Percentiles rank a stretch among this genome's conserved stretches.
Conservation (phyloP, 2,113 vertebrate genomes). For the Chaetodon trifascialis region DNA sequence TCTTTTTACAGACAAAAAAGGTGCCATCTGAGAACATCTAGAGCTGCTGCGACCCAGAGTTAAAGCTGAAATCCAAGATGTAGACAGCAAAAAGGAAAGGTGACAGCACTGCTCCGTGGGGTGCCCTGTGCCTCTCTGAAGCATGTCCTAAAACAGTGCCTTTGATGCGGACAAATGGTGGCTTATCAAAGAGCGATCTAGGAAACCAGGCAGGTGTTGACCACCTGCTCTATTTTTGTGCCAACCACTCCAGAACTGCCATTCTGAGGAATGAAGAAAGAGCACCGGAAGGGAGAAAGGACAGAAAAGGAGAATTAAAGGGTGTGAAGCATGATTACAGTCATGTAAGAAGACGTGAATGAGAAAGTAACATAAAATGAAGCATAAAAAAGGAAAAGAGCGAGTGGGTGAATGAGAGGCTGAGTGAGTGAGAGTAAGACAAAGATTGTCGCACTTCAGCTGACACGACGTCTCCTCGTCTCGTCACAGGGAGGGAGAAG, state of each 20-base stretch:
- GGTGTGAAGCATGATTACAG: background rate
- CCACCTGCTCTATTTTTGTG: constrained; percentile 51
- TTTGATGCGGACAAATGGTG: constrained; percentile 59
- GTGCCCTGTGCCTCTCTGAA: constrained; percentile 34
- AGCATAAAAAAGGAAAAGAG: background rate
- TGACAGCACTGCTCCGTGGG: constrained; percentile 23
- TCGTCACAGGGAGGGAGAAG: constrained; percentile 73
- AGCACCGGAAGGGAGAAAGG: background rate
- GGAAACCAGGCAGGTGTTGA: constrained; percentile 51
- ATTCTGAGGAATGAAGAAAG: constrained; percentile 24
- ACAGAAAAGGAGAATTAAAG: background rate
- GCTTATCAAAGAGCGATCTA: constrained; percentile 64
- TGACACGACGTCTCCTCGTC: constrained; percentile 73
- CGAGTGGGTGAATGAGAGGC: background rate
- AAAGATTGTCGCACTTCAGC: constrained; percentile 65
- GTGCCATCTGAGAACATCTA: constrained; percentile 5
- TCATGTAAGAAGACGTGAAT: constrained; percentile 3
- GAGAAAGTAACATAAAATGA: background rate
- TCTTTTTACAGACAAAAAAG: constrained; percentile 28
- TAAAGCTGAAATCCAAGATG: constrained; percentile 40
- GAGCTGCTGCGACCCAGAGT: constrained; percentile 31
- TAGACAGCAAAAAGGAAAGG: constrained; percentile 32
- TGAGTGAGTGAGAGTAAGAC: constrained; percentile 44
- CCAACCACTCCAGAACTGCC: constrained; percentile 37
- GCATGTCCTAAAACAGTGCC: constrained; percentile 31